Percentiles rank a stretch among this genome's conserved stretches.
Evolutionary conservation across 2,113 vertebrate species (phyloP).

Genomic region (Trematomus loennbergii): DNA sequence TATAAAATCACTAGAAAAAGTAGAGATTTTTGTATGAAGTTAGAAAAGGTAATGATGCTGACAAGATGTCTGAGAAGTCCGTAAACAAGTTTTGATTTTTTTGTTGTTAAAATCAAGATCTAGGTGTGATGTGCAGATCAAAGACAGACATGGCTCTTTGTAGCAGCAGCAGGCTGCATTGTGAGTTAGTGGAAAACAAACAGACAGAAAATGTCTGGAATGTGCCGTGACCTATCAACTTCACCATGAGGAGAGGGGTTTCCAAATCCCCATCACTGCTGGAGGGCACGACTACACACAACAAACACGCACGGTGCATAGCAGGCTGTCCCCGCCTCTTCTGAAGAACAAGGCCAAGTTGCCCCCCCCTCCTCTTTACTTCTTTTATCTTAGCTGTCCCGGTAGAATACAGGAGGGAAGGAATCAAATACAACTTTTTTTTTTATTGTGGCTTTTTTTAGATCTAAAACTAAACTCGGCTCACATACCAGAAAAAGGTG

Average conservation of each 20-base stretch:
- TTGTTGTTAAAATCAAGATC: constrained; percentile 10
- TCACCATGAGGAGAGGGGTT: constrained; percentile 63
- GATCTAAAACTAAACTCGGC: constrained; percentile 26
- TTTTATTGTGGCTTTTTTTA: constrained; percentile 30
- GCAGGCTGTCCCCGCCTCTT: constrained; percentile 48
- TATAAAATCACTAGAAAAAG: not conserved
- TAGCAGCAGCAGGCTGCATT: constrained; percentile 54
- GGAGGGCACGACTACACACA: constrained; percentile 56
- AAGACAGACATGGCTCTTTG: constrained; percentile 44
- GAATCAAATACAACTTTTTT: constrained; percentile 34
- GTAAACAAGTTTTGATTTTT: constrained; percentile 15
- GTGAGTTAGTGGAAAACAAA: constrained; percentile 75
- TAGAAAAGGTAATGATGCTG: not conserved
- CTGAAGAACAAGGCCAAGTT: constrained; percentile 54
- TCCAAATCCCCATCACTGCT: constrained; percentile 57
- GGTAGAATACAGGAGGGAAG: constrained; percentile 38
- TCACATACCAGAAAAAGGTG: constrained; percentile 52
- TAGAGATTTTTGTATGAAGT: not conserved
- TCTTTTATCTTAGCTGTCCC: constrained; percentile 41
- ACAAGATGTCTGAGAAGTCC: constrained; percentile 1
- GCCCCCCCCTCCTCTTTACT: not conserved
- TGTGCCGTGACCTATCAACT: constrained; percentile 73
- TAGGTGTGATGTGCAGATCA: constrained; percentile 60
- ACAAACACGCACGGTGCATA: constrained; percentile 38
- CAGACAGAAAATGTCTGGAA: constrained; percentile 77